Conservation (phyloP, 2,113 vertebrate species). For the Rhinichthys klamathensis region DNA sequence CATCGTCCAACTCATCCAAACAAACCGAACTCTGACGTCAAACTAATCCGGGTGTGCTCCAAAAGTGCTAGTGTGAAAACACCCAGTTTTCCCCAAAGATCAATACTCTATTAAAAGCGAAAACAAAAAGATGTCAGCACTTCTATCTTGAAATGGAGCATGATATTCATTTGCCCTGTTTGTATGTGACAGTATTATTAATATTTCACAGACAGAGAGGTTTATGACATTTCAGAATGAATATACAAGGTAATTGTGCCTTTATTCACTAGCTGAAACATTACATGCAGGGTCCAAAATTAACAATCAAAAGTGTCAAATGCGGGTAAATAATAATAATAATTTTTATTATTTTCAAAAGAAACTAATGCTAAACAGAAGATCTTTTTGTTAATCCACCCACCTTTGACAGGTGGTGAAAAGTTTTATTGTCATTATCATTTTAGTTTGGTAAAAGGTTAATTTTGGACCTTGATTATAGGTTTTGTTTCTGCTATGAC, state of each 20-base stretch:
- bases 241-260: constrained; percentile 12
- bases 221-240: not conserved
- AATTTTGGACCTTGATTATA: not conserved
- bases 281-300: constrained; percentile 22
- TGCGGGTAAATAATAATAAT: not conserved
- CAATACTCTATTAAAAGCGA: constrained; percentile 1
- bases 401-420: not conserved
- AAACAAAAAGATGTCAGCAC: constrained; percentile 59
- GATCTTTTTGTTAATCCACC: not conserved
- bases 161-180: constrained; percentile 64
- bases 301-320: not conserved
- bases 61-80: not conserved
- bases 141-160: constrained; percentile 64
- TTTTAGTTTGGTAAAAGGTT: not conserved
- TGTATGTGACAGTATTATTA: constrained; percentile 69
- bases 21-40: not conserved
- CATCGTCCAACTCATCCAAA: not conserved
- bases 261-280: constrained; percentile 10
- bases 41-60: not conserved
- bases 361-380: not conserved
- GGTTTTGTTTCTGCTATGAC: not conserved
- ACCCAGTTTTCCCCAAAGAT: not conserved
- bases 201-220: constrained; percentile 44
- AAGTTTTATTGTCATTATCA: not conserved
- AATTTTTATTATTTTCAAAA: not conserved